A percentile compares a stretch with the other conserved stretches of the same genome.
These are phyloP conservation scores for Parus major DNA, from an alignment of 2,113 vertebrate species.

Conservation along the genomic window DNA sequence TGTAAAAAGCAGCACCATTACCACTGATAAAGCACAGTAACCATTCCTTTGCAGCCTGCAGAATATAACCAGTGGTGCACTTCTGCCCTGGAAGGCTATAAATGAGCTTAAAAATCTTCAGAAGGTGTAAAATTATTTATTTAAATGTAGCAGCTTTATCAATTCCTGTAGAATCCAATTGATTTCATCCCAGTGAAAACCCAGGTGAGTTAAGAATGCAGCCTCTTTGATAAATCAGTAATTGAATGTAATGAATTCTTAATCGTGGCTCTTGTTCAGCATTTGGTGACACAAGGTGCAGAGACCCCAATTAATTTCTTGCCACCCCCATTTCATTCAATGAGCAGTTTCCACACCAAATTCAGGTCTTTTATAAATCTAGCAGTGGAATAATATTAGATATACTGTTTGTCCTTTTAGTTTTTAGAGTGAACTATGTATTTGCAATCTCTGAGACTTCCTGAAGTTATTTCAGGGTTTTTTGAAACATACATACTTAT, in stretches of 20 bases:
- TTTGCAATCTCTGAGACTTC: background rate
- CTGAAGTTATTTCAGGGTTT: background rate
- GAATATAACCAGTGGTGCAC: background rate
- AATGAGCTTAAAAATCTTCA: background rate
- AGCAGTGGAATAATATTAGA: background rate
- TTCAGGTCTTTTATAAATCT: background rate
- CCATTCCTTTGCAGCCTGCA: background rate
- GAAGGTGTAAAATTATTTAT: constrained; percentile 23
- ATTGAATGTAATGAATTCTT: constrained; percentile 27
- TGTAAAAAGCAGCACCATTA: background rate
- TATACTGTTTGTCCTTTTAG: background rate
- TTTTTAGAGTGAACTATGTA: background rate
- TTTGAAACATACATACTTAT: accelerated
- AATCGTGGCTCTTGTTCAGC: background rate
- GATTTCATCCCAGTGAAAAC: background rate
- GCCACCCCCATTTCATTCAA: background rate
- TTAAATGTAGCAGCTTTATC: background rate
- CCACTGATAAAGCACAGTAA: background rate
- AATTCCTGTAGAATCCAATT: background rate
- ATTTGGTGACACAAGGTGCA: background rate
- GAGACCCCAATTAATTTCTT: background rate
- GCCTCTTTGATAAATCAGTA: constrained; percentile 52
- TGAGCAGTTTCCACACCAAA: background rate
- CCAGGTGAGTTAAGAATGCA: constrained; percentile 22
- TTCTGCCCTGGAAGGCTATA: background rate